Evolutionary conservation across 2,797 vertebrate species (phyloP), one percentile per base, ranked within the genome.

Genomic region (Ataeniobius toweri): DNA sequence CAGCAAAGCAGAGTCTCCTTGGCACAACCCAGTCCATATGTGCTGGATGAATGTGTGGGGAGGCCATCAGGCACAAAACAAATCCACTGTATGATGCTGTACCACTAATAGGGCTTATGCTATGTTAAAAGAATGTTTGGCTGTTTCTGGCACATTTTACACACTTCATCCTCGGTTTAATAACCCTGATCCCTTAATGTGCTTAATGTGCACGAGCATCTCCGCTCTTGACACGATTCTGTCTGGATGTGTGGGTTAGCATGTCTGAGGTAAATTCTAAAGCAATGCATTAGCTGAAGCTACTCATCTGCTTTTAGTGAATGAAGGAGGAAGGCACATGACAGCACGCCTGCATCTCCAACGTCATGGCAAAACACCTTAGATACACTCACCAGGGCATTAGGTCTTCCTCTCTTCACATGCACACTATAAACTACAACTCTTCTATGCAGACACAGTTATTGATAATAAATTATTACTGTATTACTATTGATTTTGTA

Each of bases 301-400:
- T 85, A 87, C 88, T 80, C 79, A 68, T 87, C 80, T 91, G 78
- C 77, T 90, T 94, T 95, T 92, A 93, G 89, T 95, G 94, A 96
- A 95, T 95, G 93, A 93, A 94, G 84, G 82, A 90, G 84, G 88
- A 76, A 85, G 85, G 83, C 90, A 88, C 81, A 88, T 71, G 88
- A 90, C 86, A 89, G 89, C 80, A 88, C 89, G 90, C 87, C 88
- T 85, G 89, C 88, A 86, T 81, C 86, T 92, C 84, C 89, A 91
- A 89, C 86, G 93, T 95, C 93, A 95, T 88, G 88, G 85, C 89
- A 88, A 94, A 93, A 94, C n/a, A 91, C 94, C 93, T 95, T 94
- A 91, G 92, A 90, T 95, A 94, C 93, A 93, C 92, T 91, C 92
- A 89, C 92, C 90, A 89, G 90, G 91, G 93, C 85, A 90, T 92